A percentile compares a stretch with the other conserved stretches of the same genome.
Conservation (phyloP, 2,888 invertebrate species). For the Caenorhabditis sp. region DNA sequence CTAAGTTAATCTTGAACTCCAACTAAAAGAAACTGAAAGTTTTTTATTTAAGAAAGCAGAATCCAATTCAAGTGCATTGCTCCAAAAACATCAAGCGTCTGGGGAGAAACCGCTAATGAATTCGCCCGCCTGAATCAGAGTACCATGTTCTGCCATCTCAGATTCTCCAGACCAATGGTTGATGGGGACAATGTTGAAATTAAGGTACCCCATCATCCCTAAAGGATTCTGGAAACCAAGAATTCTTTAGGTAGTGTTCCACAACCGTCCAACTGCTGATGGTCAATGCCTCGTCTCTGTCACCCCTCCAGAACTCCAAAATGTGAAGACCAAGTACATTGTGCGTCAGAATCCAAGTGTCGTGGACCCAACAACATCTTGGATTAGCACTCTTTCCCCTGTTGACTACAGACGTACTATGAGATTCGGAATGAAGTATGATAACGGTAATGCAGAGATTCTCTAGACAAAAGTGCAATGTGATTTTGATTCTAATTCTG, state of each 20-base stretch:
- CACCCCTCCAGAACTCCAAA: conserved; percentile 1
- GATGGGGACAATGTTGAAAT: conserved; percentile 27
- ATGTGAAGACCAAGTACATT: conserved; percentile 1
- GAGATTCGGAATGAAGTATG: conserved; percentile 23
- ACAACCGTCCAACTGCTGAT: conserved; percentile 4
- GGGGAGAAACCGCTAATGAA: conserved; percentile 1
- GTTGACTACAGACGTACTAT: conserved; percentile 4
- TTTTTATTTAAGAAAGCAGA: too few relatives aligned
- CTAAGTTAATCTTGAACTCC: not conserved
- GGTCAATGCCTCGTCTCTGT: conserved; percentile 31
- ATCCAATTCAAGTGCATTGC: conserved; percentile 26
- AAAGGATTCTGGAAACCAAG: not conserved
- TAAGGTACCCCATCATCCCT: not conserved
- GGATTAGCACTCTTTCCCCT: conserved; percentile 21
- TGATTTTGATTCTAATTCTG: too few relatives aligned
- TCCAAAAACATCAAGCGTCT: not conserved
- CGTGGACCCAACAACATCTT: conserved; percentile 21
- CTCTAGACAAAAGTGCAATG: too few relatives aligned
- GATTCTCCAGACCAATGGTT: conserved; percentile 25
- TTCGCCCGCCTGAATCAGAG: not conserved
- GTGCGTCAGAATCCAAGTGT: conserved; percentile 11
- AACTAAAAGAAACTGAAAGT: conserved; percentile 11
- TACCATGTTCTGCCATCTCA: conserved; percentile 20
- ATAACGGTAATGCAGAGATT: conserved; percentile 17
- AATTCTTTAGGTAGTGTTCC: conserved; percentile 15